Percentiles rank a stretch among this genome's conserved stretches.
Conservation (phyloP, 2,113 vertebrate genomes). For the Phyllostomus hastatus region DNA sequence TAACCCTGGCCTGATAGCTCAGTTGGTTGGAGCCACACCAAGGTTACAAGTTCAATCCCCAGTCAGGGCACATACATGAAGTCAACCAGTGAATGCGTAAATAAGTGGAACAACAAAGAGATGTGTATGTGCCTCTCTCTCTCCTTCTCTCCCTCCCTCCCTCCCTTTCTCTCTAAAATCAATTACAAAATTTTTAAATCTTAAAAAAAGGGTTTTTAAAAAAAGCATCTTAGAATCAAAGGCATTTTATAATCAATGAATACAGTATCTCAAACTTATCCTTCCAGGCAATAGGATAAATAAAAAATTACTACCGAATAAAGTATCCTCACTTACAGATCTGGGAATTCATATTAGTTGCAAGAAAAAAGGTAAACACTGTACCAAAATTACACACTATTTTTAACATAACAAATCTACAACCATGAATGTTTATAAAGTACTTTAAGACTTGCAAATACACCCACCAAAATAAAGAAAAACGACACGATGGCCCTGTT, state of each 20-base stretch:
- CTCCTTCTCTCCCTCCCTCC: too few species aligned
- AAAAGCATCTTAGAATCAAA: neutral
- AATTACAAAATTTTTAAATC: too few species aligned
- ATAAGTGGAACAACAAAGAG: too few species aligned
- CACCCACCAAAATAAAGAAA: neutral
- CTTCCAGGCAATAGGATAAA: neutral
- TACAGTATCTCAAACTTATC: neutral
- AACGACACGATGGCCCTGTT: neutral
- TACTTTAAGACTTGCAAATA: slow-evolving; percentile 7
- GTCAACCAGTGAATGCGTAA: too few species aligned
- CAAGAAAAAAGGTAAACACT: neutral
- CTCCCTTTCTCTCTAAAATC: too few species aligned
- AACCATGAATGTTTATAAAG: neutral
- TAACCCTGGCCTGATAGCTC: too few species aligned
- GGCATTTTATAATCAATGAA: neutral
- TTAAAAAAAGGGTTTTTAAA: neutral
- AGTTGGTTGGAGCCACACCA: too few species aligned
- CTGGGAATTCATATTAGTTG: neutral
- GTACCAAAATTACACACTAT: slow-evolving; percentile 11
- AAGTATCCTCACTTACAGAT: slow-evolving; percentile 26
- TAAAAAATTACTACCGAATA: slow-evolving; percentile 20
- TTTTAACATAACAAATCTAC: neutral
- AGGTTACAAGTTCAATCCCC: too few species aligned
- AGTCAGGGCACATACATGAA: too few species aligned
- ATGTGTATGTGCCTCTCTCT: too few species aligned